Evolutionary conservation across 2,888 invertebrate species (phyloP).

Genomic region (Thereva nobilitata): DNA sequence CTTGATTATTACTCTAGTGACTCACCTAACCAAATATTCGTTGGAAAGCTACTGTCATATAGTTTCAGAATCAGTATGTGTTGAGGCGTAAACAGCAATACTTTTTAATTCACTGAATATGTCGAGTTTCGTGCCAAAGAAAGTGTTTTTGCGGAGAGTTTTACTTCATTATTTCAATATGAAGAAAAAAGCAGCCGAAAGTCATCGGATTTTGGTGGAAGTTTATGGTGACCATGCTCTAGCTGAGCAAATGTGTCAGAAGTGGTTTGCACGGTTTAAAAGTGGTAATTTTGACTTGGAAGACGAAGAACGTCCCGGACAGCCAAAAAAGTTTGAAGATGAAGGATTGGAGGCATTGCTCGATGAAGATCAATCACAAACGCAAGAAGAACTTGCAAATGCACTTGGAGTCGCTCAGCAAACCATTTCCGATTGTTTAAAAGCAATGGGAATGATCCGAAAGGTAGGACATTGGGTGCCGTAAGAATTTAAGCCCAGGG

Average conservation of each 20-base stretch:
- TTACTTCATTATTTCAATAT: neutral
- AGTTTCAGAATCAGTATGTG: conserved; percentile 8
- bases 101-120: neutral
- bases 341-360: conserved; percentile 40
- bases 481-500: conserved; percentile 36
- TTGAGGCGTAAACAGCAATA: conserved; percentile 15
- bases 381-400: conserved; percentile 21
- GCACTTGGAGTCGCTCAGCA: conserved; percentile 28
- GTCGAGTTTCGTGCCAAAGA: neutral
- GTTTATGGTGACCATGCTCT: conserved; percentile 28
- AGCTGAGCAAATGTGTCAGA: conserved; percentile 14
- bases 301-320: conserved; percentile 37
- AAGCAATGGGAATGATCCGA: conserved; percentile 24
- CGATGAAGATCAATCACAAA: conserved; percentile 39
- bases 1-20: too few relatives aligned
- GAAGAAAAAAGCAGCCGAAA: conserved; percentile 22
- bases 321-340: conserved; percentile 37
- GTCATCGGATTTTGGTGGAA: conserved; percentile 19
- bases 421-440: conserved; percentile 19
- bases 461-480: conserved; percentile 38
- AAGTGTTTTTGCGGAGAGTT: conserved; percentile 25
- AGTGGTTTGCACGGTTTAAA: conserved; percentile 41
- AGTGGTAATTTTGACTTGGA: conserved; percentile 40
- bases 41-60: too few relatives aligned
- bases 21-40: too few relatives aligned